Evolutionary conservation across 1,140 invertebrate genomes (phyloP), one percentile per base, ranked within the genome.

Genomic region (Phenacoccus solenopsis): DNA sequence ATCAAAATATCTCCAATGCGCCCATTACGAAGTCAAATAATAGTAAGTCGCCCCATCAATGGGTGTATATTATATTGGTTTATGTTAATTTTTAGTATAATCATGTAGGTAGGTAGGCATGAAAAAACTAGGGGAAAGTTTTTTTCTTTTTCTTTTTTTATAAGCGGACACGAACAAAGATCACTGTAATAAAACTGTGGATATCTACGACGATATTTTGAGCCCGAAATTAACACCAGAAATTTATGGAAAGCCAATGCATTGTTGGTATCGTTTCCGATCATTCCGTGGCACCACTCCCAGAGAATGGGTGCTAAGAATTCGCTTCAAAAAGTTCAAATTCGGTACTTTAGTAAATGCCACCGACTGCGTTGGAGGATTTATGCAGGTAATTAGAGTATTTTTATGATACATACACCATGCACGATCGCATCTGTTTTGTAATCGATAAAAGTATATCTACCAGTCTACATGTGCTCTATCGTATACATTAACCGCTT

Each of bases 311-410:
- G 92, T 94, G 49, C 83, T 94, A 12, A 84, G 91, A 70, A 88
- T 95, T 71, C 84, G 91, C 70, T 94, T 94, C 80, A 93, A 92
- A 82, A 92, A 91, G 78, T 94, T 94, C 80, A 94, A 94, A 84
- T 90, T 94, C 38, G 91, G 92, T 1, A 87, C 86, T 12, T 81
- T 94, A 68, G 82, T 90, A 70, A 94, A 94, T 78, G 90, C 90
- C 1, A 92, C 90, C 13, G 86, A 88, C 56, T 94, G 91, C 77
- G 85, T 89, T 70, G 89, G 89, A 32, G 91, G 90, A 75, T 92
- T 88, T 75, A 84, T 94, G 81, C 90, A 93, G 88, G 91, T 93
- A 78, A 80, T 77, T 49, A 49, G 38, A 49, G 38, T 4, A 2
- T 5, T 32, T 32, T 13, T 32, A 32, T 32, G 30, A 7, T 32